Percentiles rank a stretch among this genome's conserved stretches.
Evolutionary conservation across 1,140 invertebrate genomes (phyloP).

Genomic region (Heliothis subflexa): DNA sequence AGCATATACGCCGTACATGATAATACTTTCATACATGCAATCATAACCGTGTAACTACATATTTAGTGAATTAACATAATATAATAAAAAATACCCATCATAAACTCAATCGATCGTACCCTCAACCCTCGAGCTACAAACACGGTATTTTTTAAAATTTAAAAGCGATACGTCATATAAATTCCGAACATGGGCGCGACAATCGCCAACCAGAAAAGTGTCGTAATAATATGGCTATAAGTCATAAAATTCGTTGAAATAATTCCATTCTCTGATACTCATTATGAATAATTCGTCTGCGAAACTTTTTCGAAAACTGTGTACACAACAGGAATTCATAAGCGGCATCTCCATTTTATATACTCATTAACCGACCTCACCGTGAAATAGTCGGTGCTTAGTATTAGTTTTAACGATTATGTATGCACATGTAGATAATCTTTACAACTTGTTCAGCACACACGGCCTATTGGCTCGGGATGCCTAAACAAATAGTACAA

Average conservation of each 20-base stretch:
- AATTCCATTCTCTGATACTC: conserved; percentile 61
- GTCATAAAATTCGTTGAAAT: conserved; percentile 66
- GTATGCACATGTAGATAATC: conserved; percentile 38
- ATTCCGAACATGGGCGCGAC: conserved; percentile 66
- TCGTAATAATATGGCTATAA: conserved; percentile 70
- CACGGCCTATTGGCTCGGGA: conserved; percentile 12
- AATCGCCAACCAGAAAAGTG: conserved; percentile 64
- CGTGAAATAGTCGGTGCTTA: conserved; percentile 44
- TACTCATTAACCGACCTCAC: conserved; percentile 58
- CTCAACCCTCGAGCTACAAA: conserved; percentile 72
- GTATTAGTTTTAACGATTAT: conserved; percentile 39
- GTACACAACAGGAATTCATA: conserved; percentile 75
- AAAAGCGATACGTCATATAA: conserved; percentile 68
- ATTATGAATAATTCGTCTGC: conserved; percentile 76
- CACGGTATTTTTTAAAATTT: conserved; percentile 67
- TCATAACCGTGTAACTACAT: conserved; percentile 59
- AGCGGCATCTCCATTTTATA: conserved; percentile 67
- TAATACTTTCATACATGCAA: conserved; percentile 56
- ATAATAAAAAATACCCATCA: conserved; percentile 77
- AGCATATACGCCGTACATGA: conserved; percentile 5
- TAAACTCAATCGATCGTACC: conserved; percentile 70
- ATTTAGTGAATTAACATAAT: conserved; percentile 73
- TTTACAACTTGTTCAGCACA: conserved; percentile 31
- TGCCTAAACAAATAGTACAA: conserved; percentile 48
- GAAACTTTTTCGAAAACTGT: conserved; percentile 73